These are phyloP conservation scores for Cacoxenus indagator DNA, from an alignment of 2,888 invertebrate genomes.

Conservation along the genomic window DNA sequence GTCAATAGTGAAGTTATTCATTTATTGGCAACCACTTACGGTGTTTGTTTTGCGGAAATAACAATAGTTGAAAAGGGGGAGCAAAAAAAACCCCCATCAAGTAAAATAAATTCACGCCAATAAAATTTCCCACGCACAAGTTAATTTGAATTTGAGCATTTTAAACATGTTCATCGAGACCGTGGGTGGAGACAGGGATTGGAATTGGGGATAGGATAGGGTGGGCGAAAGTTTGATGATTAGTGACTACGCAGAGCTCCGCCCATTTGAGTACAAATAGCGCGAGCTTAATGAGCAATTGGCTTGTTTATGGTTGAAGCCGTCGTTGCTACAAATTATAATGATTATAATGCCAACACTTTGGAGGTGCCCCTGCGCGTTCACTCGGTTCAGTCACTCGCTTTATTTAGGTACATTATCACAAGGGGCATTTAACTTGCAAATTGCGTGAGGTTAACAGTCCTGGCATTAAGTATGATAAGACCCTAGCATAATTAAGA, in stretches of 20 bases:
- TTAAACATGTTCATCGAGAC: neutral
- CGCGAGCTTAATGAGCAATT: slow-evolving; percentile 50
- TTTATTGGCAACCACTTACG: neutral
- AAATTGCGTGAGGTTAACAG: slow-evolving; percentile 40
- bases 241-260: neutral
- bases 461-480: neutral
- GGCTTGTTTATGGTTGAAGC: slow-evolving; percentile 45
- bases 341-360: slow-evolving; percentile 60
- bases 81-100: neutral
- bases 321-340: slow-evolving; percentile 43
- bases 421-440: slow-evolving; percentile 48
- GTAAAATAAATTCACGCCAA: neutral
- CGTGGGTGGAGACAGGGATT: neutral
- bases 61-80: neutral
- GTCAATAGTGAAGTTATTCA: neutral
- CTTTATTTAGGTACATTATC: slow-evolving; percentile 48
- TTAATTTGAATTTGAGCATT: neutral
- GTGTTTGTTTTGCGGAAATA: slow-evolving; percentile 3
- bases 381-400: slow-evolving; percentile 27
- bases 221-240: neutral
- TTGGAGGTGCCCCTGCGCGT: slow-evolving; percentile 16
- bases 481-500: neutral
- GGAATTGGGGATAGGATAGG: neutral
- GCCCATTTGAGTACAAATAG: neutral
- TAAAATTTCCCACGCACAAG: neutral